Conservation (phyloP, 2,113 vertebrate genomes). For the Larimichthys polyactis region DNA sequence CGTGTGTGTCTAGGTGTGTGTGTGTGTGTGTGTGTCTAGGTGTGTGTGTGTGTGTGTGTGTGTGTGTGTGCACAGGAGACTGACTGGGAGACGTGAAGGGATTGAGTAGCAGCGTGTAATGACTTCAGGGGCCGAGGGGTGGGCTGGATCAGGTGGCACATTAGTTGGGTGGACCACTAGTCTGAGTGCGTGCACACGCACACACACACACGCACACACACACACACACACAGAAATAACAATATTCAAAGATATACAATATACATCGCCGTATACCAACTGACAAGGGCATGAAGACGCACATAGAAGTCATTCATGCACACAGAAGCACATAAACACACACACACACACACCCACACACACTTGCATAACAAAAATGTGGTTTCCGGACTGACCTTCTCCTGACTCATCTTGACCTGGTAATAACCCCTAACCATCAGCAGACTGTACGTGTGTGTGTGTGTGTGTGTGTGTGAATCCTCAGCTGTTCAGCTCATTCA, state of each 20-base stretch:
- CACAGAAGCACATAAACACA: neutral
- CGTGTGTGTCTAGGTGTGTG: conserved; percentile 24
- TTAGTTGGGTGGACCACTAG: conserved; percentile 64
- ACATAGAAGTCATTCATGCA: neutral
- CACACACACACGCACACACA: conserved; percentile 23
- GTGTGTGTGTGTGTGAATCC: conserved; percentile 30
- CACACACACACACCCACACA: neutral
- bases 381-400: conserved; percentile 36
- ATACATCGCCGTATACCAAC: conserved; percentile 9
- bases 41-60: conserved; percentile 24
- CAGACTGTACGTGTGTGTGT: conserved; percentile 19
- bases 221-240: conserved; percentile 4
- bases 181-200: conserved; percentile 23
- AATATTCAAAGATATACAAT: conserved; percentile 3
- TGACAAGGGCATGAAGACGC: conserved; percentile 16
- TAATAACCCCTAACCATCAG: conserved; percentile 65
- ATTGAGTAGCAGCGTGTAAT: conserved; percentile 71
- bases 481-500: conserved; percentile 78
- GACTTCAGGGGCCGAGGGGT: conserved; percentile 59
- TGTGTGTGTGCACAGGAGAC: neutral
- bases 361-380: conserved; percentile 15
- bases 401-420: conserved; percentile 60
- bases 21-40: neutral
- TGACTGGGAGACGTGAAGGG: conserved; percentile 30
- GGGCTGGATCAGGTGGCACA: conserved; percentile 75